A percentile compares a stretch with the other conserved stretches of the same genome.
These are phyloP conservation scores for Heliconius ethilla DNA, from an alignment of 2,888 invertebrate species.

Conservation along the genomic window DNA sequence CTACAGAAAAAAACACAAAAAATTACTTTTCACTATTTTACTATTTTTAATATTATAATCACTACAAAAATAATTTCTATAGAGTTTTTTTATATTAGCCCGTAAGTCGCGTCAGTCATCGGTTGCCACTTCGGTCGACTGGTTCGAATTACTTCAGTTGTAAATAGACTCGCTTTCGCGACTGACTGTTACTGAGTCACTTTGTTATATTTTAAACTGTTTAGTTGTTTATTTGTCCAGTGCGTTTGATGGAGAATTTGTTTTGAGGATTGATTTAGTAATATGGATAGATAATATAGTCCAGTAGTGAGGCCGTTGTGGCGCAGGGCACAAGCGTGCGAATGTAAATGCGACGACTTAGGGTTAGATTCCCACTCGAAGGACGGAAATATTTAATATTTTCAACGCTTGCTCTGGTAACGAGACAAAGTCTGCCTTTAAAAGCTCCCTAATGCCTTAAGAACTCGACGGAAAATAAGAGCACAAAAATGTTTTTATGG, in stretches of 20 bases:
- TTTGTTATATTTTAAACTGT: constrained; percentile 33
- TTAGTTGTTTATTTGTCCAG: constrained; percentile 29
- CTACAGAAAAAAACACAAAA: neutral
- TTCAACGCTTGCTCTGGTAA: too few species aligned
- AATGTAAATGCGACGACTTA: too few species aligned
- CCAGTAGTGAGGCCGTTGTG: too few species aligned
- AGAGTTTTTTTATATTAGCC: constrained; percentile 38
- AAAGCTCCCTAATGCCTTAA: too few species aligned
- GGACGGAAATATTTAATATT: too few species aligned
- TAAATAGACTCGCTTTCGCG: constrained; percentile 64
- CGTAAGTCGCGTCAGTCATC: constrained; percentile 57
- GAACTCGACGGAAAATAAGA: too few species aligned
- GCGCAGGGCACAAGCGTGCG: too few species aligned
- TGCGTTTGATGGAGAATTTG: constrained; percentile 12
- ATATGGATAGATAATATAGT: too few species aligned
- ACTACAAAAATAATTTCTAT: constrained; percentile 14
- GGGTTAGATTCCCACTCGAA: too few species aligned
- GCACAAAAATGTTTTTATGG: too few species aligned
- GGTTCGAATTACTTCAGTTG: constrained; percentile 59
- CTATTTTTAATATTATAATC: neutral
- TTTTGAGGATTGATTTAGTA: neutral
- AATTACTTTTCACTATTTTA: neutral
- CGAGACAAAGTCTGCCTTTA: too few species aligned
- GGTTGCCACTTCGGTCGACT: constrained; percentile 51
- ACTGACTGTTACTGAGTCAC: constrained; percentile 42